A percentile compares a stretch with the other conserved stretches of the same genome.
Conservation (phyloP, 1,140 invertebrate genomes). For the Medauroidea extradentata region DNA sequence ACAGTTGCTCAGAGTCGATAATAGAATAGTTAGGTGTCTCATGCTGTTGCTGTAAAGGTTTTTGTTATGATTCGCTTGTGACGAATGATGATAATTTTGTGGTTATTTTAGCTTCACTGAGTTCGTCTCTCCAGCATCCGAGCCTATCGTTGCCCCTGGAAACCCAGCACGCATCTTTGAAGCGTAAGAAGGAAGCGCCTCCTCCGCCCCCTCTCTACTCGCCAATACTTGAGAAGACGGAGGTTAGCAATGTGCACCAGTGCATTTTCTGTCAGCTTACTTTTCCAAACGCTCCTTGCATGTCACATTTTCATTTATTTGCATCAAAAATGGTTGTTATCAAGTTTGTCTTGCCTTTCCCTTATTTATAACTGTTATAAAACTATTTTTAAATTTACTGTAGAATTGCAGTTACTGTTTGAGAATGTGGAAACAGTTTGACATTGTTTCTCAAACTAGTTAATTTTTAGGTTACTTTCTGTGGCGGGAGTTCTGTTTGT, state of each 20-base stretch:
- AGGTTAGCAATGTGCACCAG: slow-evolving; percentile 30
- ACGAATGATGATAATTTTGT: too few relatives aligned
- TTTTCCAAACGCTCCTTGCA: not conserved
- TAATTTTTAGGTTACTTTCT: too few relatives aligned
- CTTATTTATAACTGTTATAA: not conserved
- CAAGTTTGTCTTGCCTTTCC: not conserved
- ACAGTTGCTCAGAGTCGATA: too few relatives aligned
- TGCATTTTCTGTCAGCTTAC: not conserved
- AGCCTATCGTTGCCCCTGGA: slow-evolving; percentile 32
- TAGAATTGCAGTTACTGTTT: too few relatives aligned
- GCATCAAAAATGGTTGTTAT: not conserved
- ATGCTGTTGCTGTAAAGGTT: too few relatives aligned
- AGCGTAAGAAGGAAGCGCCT: slow-evolving; percentile 47
- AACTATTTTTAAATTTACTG: not conserved
- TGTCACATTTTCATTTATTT: not conserved
- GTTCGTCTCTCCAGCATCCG: not conserved
- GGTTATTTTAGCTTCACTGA: too few relatives aligned
- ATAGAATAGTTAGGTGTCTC: too few relatives aligned
- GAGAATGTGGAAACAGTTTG: too few relatives aligned
- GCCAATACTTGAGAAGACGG: slow-evolving; percentile 45
- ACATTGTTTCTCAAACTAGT: too few relatives aligned
- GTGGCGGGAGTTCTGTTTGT: too few relatives aligned
- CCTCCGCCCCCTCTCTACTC: slow-evolving; percentile 42
- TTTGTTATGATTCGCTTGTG: too few relatives aligned
- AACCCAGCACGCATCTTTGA: slow-evolving; percentile 52